phyloP scores from a whole-genome alignment of 2,888 invertebrate genomes.

The Dendrolimus pini region DNA sequence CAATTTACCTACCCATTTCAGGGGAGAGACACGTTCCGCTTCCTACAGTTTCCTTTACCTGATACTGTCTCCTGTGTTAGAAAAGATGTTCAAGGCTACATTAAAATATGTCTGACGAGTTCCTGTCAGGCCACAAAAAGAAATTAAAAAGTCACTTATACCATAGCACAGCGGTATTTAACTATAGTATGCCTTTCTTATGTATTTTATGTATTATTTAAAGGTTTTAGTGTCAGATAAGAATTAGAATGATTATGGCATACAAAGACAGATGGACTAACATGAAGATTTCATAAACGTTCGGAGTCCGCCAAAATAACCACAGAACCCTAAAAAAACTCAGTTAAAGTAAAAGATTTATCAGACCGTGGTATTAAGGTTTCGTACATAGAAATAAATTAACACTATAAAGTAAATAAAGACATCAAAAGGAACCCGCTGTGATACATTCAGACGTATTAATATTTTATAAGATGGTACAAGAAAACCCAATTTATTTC shows the following conservation, averaged over 20 bases:
- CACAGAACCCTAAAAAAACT: not conserved
- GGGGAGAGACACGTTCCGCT: not conserved
- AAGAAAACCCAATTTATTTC: not conserved
- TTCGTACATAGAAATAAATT: not conserved
- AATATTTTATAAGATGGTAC: not conserved
- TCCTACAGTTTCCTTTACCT: not conserved
- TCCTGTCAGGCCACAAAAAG: too few relatives aligned
- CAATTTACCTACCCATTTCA: conserved; percentile 3
- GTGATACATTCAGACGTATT: not conserved
- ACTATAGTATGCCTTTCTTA: too few relatives aligned
- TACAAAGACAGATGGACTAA: too few relatives aligned
- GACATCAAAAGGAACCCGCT: not conserved
- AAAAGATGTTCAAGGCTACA: not conserved
- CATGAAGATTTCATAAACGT: too few relatives aligned
- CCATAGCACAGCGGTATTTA: too few relatives aligned
- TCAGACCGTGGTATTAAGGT: not conserved
- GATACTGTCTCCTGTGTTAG: not conserved
- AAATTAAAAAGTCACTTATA: too few relatives aligned
- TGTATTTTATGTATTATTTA: too few relatives aligned
- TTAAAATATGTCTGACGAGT: not conserved
- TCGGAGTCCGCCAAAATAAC: too few relatives aligned
- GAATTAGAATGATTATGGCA: too few relatives aligned
- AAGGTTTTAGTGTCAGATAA: too few relatives aligned
- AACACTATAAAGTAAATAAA: not conserved
- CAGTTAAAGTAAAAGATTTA: not conserved